Conservation (phyloP, 30 jellyfish, hydroid and myxozoan genomes). For the Hydractinia symbiolongicarpus region DNA sequence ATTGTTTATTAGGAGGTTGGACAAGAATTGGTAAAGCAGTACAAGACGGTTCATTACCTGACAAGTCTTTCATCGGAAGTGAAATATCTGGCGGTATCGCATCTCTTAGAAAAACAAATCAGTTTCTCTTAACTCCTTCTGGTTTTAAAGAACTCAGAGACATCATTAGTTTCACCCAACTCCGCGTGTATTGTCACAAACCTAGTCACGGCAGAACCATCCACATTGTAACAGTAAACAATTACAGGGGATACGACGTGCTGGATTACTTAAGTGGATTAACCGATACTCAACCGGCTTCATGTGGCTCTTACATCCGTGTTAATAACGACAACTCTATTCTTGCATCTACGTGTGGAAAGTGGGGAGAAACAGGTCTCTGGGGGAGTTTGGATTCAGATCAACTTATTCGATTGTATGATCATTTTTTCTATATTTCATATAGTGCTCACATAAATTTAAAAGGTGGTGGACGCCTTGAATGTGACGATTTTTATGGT, state of each 20-base stretch:
- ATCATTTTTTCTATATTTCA: not conserved
- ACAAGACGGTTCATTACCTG: too few relatives aligned
- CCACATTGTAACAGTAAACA: not conserved
- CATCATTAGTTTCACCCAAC: not conserved
- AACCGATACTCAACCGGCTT: not conserved
- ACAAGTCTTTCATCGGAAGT: too few relatives aligned
- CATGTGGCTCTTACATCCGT: not conserved
- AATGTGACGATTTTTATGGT: not conserved
- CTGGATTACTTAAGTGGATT: not conserved
- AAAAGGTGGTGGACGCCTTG: not conserved
- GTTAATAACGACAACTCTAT: not conserved
- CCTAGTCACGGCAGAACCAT: slow-evolving; percentile 5
- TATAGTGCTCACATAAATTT: not conserved
- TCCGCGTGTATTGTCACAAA: slow-evolving; percentile 6
- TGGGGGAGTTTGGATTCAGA: not conserved
- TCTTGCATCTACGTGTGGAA: not conserved
- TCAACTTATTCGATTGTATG: not conserved
- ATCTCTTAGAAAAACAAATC: too few relatives aligned
- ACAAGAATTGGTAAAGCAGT: too few relatives aligned
- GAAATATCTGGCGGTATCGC: too few relatives aligned
- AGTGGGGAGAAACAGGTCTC: not conserved
- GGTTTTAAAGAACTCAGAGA: not conserved
- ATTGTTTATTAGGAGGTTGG: too few relatives aligned
- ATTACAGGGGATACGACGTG: not conserved
- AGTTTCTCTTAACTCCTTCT: too few relatives aligned